Percentiles rank a stretch among this genome's conserved stretches.
These are phyloP conservation scores for Syrmaticus mikado DNA, from an alignment of 2,113 vertebrate species.

Conservation along the genomic window DNA sequence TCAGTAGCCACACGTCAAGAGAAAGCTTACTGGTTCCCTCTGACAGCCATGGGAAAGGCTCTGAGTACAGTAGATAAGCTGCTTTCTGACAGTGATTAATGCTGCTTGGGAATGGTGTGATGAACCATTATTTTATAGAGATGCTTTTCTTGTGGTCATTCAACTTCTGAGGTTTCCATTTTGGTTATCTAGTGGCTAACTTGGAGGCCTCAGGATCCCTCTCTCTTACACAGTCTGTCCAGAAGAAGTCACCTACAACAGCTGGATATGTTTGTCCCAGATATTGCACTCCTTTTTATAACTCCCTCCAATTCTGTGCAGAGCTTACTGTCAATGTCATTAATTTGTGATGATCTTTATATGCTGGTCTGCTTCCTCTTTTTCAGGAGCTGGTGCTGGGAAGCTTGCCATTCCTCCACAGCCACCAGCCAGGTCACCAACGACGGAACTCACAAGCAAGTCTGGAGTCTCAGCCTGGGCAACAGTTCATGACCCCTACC, in stretches of 20 bases:
- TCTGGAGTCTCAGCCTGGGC: conserved; percentile 75
- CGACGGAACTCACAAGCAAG: conserved; percentile 90
- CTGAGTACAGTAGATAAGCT: background rate
- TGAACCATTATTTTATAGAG: background rate
- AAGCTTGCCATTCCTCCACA: conserved; percentile 89
- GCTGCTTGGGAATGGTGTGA: background rate
- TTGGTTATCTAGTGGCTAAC: background rate
- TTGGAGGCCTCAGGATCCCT: background rate
- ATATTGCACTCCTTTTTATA: background rate
- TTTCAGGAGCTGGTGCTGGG: conserved; percentile 72
- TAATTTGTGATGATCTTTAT: background rate
- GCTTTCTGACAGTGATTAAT: background rate
- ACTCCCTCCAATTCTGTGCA: background rate
- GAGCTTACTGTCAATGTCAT: fast-evolving
- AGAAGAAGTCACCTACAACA: background rate
- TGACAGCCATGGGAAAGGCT: background rate
- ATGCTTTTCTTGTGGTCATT: background rate
- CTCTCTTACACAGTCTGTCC: background rate
- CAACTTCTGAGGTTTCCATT: background rate
- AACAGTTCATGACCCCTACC: conserved; percentile 68
- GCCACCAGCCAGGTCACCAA: conserved; percentile 91
- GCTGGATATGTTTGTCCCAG: background rate
- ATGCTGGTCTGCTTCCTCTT: background rate
- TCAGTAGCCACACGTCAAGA: background rate
- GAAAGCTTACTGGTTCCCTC: background rate